Percentiles rank a stretch among this genome's conserved stretches.
These are phyloP conservation scores for Hemibagrus guttatus DNA, from an alignment of 2,797 vertebrate species.

Conservation along the genomic window DNA sequence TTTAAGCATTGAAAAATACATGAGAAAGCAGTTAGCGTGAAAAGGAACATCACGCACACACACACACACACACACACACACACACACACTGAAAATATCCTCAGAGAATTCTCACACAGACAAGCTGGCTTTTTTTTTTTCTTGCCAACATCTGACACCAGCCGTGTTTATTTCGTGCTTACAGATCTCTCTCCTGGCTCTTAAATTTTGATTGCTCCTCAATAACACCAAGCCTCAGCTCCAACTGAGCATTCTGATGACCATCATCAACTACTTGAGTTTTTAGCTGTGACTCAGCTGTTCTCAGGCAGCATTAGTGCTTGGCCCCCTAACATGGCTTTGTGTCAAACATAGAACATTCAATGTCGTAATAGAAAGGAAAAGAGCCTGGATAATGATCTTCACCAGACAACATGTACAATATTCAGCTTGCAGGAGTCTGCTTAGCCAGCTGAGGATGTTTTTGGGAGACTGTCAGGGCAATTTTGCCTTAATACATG, in stretches of 20 bases:
- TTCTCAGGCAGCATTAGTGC: constrained; percentile 62
- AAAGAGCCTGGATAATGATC: constrained; percentile 62
- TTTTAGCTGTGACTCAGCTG: constrained; percentile 63
- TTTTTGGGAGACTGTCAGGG: constrained; percentile 15
- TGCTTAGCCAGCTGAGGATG: constrained; percentile 25
- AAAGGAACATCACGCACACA: constrained; percentile 2
- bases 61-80: neutral
- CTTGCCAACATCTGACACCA: constrained; percentile 19
- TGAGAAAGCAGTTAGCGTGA: constrained; percentile 28
- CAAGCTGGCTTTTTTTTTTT: constrained; percentile 20
- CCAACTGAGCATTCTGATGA: constrained; percentile 17
- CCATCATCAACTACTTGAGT: constrained; percentile 25
- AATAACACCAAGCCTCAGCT: constrained; percentile 2
- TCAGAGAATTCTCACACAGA: constrained; percentile 32
- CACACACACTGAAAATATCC: constrained; percentile 21
- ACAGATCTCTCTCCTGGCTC: constrained; percentile 27
- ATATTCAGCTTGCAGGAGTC: constrained; percentile 63
- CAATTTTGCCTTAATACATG: constrained; percentile 26
- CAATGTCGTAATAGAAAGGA: constrained; percentile 64
- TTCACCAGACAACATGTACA: constrained; percentile 67
- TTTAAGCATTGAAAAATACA: constrained; percentile 47
- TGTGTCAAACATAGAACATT: constrained; percentile 56
- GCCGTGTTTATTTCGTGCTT: constrained; percentile 36
- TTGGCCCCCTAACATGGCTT: constrained; percentile 59
- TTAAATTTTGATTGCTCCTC: constrained; percentile 14